These are phyloP conservation scores for Eupithecia dodoneata DNA, from an alignment of 2,888 invertebrate species.

Conservation along the genomic window DNA sequence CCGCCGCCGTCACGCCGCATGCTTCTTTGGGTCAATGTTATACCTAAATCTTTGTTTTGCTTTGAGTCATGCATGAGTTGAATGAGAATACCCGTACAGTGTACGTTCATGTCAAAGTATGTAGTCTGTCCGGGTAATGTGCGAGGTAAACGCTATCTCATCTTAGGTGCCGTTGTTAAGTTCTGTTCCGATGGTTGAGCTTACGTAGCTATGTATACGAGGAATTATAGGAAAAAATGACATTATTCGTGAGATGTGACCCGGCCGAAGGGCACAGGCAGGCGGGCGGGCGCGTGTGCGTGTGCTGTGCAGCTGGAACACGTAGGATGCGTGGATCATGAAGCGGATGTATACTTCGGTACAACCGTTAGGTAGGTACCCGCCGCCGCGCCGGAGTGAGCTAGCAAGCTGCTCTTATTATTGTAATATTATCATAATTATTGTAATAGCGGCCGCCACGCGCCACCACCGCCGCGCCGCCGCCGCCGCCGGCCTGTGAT, in stretches of 20 bases:
- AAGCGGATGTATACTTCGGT: slow-evolving; percentile 39
- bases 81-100: neutral
- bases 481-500: slow-evolving; percentile 2
- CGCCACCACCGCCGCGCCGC: neutral
- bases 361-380: slow-evolving; percentile 26
- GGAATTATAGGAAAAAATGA: neutral
- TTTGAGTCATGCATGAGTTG: neutral
- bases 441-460: neutral
- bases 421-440: slow-evolving; percentile 10
- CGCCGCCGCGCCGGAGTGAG: slow-evolving; percentile 24
- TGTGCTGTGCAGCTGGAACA: neutral
- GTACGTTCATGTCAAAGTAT: neutral
- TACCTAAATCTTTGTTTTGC: neutral
- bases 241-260: neutral
- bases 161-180: neutral
- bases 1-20: slow-evolving; percentile 14
- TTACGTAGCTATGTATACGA: neutral
- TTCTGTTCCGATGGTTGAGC: neutral
- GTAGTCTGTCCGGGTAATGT: neutral
- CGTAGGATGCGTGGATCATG: slow-evolving; percentile 42
- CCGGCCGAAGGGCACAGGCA: neutral
- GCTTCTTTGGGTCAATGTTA: neutral
- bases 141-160: neutral
- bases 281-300: too few relatives aligned
- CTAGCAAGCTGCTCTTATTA: slow-evolving; percentile 15